phyloP scores from a whole-genome alignment of 1,140 invertebrate species.

The Eueides isabella region DNA sequence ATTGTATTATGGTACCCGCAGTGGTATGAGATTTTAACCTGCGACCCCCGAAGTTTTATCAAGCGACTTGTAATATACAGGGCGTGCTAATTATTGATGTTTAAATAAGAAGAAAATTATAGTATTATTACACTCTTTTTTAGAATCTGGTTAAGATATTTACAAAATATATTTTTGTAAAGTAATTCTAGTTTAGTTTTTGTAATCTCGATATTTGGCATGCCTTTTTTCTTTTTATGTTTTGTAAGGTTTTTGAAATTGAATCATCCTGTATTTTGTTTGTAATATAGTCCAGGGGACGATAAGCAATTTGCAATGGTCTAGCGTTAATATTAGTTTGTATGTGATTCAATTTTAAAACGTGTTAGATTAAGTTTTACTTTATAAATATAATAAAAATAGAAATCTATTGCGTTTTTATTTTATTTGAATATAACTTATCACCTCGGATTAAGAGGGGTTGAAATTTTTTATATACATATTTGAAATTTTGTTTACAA shows the following conservation, averaged over 20 bases:
- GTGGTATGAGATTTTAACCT: constrained; percentile 5
- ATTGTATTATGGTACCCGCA: not conserved
- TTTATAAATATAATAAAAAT: constrained; percentile 23
- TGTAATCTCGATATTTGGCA: not conserved
- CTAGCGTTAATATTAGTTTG: not conserved
- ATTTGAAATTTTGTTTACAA: constrained; percentile 10
- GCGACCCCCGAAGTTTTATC: constrained; percentile 20
- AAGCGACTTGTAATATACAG: constrained; percentile 22
- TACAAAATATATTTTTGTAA: constrained; percentile 10
- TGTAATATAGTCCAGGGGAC: constrained; percentile 2
- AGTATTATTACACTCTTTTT: not conserved
- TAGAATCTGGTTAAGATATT: constrained; percentile 1
- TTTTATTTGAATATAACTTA: constrained; percentile 20
- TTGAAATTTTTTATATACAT: not conserved
- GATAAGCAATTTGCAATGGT: not conserved
- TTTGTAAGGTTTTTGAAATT: not conserved
- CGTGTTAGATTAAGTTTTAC: constrained; percentile 16
- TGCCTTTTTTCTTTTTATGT: not conserved
- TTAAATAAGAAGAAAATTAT: not conserved
- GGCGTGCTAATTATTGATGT: constrained; percentile 19
- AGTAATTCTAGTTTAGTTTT: not conserved
- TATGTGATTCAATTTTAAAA: constrained; percentile 1
- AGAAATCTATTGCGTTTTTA: constrained; percentile 18
- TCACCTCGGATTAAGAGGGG: not conserved
- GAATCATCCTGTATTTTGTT: not conserved